Evolutionary conservation across 2,888 invertebrate genomes (phyloP).

Genomic region (Agapetus fuscipes): DNA sequence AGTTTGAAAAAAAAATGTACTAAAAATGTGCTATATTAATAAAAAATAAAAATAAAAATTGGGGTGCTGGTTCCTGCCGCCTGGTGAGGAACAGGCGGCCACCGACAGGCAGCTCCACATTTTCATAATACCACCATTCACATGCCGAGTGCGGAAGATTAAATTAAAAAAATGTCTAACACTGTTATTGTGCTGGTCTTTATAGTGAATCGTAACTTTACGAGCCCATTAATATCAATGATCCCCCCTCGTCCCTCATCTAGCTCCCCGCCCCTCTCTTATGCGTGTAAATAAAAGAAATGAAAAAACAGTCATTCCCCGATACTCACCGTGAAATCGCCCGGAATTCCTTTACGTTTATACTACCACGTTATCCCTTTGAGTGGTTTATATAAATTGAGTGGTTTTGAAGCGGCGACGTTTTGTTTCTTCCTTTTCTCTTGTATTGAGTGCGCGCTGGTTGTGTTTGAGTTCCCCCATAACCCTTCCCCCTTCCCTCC

Average conservation of each 20-base stretch:
- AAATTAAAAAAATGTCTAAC: background rate
- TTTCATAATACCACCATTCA: constrained; percentile 7
- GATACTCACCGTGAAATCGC: constrained; percentile 17
- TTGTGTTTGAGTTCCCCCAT: no score
- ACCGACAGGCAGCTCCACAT: no score
- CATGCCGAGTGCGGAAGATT: background rate
- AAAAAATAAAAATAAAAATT: no score
- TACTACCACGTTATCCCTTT: constrained; percentile 12
- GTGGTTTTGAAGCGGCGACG: constrained; percentile 12
- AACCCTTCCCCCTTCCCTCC: no score
- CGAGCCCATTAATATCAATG: constrained; percentile 11
- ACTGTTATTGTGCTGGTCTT: constrained; percentile 3
- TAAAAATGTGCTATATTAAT: no score
- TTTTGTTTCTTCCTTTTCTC: constrained; percentile 4
- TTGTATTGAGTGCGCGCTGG: no score
- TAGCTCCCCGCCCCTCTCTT: no score
- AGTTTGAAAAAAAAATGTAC: no score
- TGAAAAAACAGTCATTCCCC: constrained; percentile 5
- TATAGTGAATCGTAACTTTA: background rate
- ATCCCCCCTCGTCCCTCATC: constrained; percentile 2
- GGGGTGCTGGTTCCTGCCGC: no score
- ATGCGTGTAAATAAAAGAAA: background rate
- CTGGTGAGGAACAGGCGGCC: no score
- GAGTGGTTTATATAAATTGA: constrained; percentile 18
- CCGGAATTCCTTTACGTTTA: constrained; percentile 16